Evolutionary conservation across 1,140 invertebrate genomes (phyloP).

Genomic region (Zaprionus capensis): DNA sequence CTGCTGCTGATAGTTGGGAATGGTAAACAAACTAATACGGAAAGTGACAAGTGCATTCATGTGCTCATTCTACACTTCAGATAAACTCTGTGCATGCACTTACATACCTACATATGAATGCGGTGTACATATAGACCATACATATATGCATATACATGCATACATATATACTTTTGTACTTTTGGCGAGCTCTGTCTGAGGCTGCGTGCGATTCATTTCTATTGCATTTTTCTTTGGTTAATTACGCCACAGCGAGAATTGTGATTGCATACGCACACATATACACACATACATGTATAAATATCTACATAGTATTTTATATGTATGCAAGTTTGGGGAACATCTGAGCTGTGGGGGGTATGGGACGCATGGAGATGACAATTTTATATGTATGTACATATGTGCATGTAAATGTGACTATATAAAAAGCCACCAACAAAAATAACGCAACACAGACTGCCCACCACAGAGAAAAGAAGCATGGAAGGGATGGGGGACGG

Average conservation of each 20-base stretch:
- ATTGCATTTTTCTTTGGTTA: constrained; percentile 63
- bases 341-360: constrained; percentile 8
- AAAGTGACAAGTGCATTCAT: constrained; percentile 38
- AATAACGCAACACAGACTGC: constrained; percentile 19
- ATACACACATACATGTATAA: not conserved
- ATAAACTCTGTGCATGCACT: constrained; percentile 7
- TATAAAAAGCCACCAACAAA: constrained; percentile 22
- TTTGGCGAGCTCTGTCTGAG: constrained; percentile 27
- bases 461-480: constrained; percentile 19
- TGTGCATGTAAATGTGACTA: not conserved
- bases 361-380: constrained; percentile 58
- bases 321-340: not conserved
- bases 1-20: constrained; percentile 18
- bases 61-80: constrained; percentile 21
- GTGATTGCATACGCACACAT: constrained; percentile 20
- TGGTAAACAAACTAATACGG: constrained; percentile 39
- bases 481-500: not conserved
- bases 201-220: constrained; percentile 58
- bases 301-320: not conserved
- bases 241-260: constrained; percentile 62
- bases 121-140: not conserved
- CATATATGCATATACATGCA: not conserved
- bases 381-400: constrained; percentile 42
- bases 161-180: constrained; percentile 6
- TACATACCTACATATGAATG: not conserved